A percentile compares a stretch with the other conserved stretches of the same genome.
Evolutionary conservation across 1,140 invertebrate genomes (phyloP).

Genomic region (Ostrea denselamellosa): DNA sequence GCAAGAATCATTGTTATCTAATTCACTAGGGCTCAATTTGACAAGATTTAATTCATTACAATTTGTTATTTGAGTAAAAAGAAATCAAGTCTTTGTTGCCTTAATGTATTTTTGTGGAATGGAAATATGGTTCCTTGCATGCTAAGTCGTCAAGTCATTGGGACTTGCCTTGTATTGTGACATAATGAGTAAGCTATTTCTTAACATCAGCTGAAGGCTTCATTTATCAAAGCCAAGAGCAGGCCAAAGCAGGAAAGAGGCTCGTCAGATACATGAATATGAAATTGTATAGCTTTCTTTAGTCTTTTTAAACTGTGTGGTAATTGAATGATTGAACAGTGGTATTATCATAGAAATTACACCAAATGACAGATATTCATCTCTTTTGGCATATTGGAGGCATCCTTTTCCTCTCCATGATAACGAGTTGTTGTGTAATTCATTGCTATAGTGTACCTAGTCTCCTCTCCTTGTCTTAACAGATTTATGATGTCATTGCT

Average conservation of each 20-base stretch:
- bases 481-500: slow-evolving; percentile 34
- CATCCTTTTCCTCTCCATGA: slow-evolving; percentile 25
- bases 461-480: neutral
- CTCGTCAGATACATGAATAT: neutral
- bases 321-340: slow-evolving; percentile 33
- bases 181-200: slow-evolving; percentile 38
- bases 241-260: slow-evolving; percentile 23
- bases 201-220: slow-evolving; percentile 35
- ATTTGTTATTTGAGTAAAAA: slow-evolving; percentile 40
- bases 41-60: slow-evolving; percentile 34
- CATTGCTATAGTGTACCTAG: neutral
- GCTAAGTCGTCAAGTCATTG: slow-evolving; percentile 34
- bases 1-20: slow-evolving; percentile 34
- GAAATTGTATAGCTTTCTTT: slow-evolving; percentile 24
- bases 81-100: slow-evolving; percentile 36
- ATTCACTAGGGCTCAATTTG: slow-evolving; percentile 25
- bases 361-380: slow-evolving; percentile 39
- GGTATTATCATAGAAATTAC: slow-evolving; percentile 38
- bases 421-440: slow-evolving; percentile 38
- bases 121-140: slow-evolving; percentile 35
- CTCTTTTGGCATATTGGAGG: slow-evolving; percentile 28
- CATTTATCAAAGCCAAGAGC: slow-evolving; percentile 24
- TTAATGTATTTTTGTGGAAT: slow-evolving; percentile 36
- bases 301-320: slow-evolving; percentile 35
- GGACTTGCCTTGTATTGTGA: slow-evolving; percentile 10